phyloP scores from a whole-genome alignment of 2,888 invertebrate genomes.

The Tiliacea citrago region DNA sequence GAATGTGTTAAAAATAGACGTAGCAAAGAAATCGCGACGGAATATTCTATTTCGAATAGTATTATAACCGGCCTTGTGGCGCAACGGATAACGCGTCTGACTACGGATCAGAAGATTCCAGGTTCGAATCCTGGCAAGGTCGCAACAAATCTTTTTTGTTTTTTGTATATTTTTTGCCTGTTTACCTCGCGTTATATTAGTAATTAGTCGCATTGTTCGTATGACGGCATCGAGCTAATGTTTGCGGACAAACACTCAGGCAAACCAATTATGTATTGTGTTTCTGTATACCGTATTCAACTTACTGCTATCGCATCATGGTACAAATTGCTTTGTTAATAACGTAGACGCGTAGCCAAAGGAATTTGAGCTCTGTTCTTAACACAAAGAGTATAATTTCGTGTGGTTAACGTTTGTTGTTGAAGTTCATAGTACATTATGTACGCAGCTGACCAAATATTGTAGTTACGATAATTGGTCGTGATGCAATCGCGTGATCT shows the following conservation, averaged over 20 bases:
- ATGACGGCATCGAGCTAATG: constrained; percentile 81
- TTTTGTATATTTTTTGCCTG: constrained; percentile 59
- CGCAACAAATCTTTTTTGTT: constrained; percentile 90
- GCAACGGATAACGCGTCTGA: constrained; percentile 93
- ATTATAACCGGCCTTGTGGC: constrained; percentile 89
- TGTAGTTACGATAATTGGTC: constrained; percentile 89
- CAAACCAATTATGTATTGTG: constrained; percentile 68
- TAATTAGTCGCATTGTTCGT: constrained; percentile 82
- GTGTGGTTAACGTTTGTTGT: constrained; percentile 51
- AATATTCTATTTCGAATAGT: constrained; percentile 54
- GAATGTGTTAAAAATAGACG: not conserved
- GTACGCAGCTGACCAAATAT: constrained; percentile 90
- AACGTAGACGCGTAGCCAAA: constrained; percentile 20
- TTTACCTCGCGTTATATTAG: constrained; percentile 73
- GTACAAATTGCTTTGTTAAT: constrained; percentile 71
- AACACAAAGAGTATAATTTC: constrained; percentile 56
- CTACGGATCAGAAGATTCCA: constrained; percentile 94
- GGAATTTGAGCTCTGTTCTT: constrained; percentile 59
- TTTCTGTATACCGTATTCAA: constrained; percentile 63
- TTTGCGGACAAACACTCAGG: constrained; percentile 80
- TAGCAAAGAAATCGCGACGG: constrained; percentile 6
- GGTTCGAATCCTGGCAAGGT: constrained; percentile 92
- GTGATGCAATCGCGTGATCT: constrained; percentile 89
- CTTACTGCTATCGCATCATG: constrained; percentile 70
- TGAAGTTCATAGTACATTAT: constrained; percentile 75